Evolutionary conservation across 2,888 invertebrate genomes (phyloP), one percentile per base, ranked within the genome.

Genomic region (Yponomeuta sedellus): DNA sequence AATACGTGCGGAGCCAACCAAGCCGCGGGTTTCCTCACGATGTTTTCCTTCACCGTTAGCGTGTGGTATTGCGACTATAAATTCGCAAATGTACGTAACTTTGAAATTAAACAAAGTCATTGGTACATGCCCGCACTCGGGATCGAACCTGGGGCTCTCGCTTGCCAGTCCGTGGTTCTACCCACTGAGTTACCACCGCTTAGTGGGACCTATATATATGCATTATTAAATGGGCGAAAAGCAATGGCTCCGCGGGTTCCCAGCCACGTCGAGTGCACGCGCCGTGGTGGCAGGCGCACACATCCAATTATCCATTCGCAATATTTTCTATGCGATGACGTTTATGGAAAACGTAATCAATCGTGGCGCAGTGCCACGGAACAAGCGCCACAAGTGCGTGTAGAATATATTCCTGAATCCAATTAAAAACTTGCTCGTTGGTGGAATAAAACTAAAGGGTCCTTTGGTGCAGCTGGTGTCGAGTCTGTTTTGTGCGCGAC

Each of bases 251-350:
- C 39, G 16, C 6, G 12, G 59, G 59, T 2, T 10, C 25, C 59
- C 12, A 10, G 34, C 52, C 25, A 64, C 77, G 83, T 81, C 81
- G 83, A 80, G 85, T 82, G 86, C 81, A 79, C 75, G 75, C 81
- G 84, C 83, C 85, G 76, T 76, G 76, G 77, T 81, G 78, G 16
- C 59, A 20, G 20, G 25, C 59, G 25, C 20, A 59, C 22, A 64
- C 81, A 81, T 86, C 88, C 88, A 89, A 89, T 90, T 88, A 89
- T 83, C 78, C 82, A 85, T 81, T 82, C 83, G 86, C 87, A 85
- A 90, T 90, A 88, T 89, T 89, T 89, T 88, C 86, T 86, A 88
- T 85, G 81, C 80, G 78, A 80, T 86, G 86, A 83, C 84, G 85
- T 79, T 75, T 77, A 76, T 72, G 74, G 73, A 73, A 79, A 85